Evolutionary conservation across 2,888 invertebrate species (phyloP).

Genomic region (Prenolepis imparis): DNA sequence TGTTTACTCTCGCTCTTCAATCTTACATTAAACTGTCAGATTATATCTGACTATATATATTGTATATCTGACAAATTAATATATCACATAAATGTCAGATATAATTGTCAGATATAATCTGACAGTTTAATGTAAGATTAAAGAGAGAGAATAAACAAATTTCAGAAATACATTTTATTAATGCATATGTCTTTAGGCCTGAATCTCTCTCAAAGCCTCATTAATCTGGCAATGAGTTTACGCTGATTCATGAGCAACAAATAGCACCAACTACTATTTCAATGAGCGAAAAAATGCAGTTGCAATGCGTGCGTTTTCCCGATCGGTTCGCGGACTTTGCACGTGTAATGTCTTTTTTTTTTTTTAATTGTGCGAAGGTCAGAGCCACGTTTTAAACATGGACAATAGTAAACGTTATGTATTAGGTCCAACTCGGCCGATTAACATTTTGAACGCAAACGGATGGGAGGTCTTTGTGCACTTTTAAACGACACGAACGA

Average conservation of each 20-base stretch:
- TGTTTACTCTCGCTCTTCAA: not conserved
- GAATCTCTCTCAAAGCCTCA: slow-evolving; percentile 12
- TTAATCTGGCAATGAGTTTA: not conserved
- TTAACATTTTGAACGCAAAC: slow-evolving; percentile 45
- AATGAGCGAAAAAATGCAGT: slow-evolving; percentile 3
- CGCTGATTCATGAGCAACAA: slow-evolving; percentile 36
- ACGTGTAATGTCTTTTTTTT: slow-evolving; percentile 40
- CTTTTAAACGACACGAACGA: slow-evolving; percentile 37
- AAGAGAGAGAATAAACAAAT: not conserved
- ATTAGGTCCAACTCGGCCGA: slow-evolving; percentile 27
- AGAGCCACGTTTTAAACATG: slow-evolving; percentile 38
- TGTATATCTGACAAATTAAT: no score
- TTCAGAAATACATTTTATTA: not conserved
- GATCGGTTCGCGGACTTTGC: slow-evolving; percentile 4
- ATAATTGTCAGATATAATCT: not conserved
- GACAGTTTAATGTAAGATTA: not conserved
- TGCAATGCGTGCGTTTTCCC: slow-evolving; percentile 14
- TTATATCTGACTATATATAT: no score
- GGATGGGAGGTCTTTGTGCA: slow-evolving; percentile 35
- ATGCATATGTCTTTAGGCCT: not conserved
- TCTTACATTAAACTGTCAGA: not conserved
- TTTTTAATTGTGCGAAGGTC: slow-evolving; percentile 34
- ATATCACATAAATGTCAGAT: no score
- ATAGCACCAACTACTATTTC: not conserved
- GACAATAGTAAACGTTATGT: slow-evolving; percentile 36